phyloP scores from a whole-genome alignment of 2,888 invertebrate genomes.

The Epinotia bilunana region DNA sequence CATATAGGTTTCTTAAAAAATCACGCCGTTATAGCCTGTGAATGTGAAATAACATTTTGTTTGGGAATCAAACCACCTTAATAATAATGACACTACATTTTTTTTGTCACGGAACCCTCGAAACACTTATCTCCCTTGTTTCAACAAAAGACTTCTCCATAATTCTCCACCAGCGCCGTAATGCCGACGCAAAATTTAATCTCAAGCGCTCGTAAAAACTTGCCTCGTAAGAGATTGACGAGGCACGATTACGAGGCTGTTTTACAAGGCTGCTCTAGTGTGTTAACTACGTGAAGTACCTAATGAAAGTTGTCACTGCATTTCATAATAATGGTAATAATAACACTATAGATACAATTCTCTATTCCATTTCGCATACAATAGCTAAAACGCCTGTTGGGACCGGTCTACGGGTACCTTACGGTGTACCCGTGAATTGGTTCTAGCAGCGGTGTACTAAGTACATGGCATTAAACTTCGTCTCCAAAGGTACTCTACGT shows the following conservation, averaged over 20 bases:
- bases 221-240: conserved; percentile 33
- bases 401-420: too few relatives aligned
- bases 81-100: not conserved
- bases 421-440: too few relatives aligned
- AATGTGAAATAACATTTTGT: too few relatives aligned
- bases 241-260: conserved; percentile 1
- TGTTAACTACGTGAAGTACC: not conserved
- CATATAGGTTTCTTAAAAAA: too few relatives aligned
- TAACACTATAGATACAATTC: too few relatives aligned
- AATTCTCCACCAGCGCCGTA: conserved; percentile 6
- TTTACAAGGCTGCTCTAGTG: not conserved
- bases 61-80: too few relatives aligned
- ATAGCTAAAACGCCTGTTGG: too few relatives aligned
- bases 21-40: too few relatives aligned
- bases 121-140: not conserved
- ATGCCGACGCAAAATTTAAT: conserved; percentile 37
- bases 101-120: not conserved
- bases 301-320: not conserved
- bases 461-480: too few relatives aligned
- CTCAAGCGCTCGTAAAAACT: conserved; percentile 36
- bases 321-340: not conserved
- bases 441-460: too few relatives aligned
- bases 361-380: too few relatives aligned
- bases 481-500: too few relatives aligned
- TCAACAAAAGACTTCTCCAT: conserved; percentile 14